Evolutionary conservation across 2,113 vertebrate species (phyloP).

Genomic region (Alces alces): DNA sequence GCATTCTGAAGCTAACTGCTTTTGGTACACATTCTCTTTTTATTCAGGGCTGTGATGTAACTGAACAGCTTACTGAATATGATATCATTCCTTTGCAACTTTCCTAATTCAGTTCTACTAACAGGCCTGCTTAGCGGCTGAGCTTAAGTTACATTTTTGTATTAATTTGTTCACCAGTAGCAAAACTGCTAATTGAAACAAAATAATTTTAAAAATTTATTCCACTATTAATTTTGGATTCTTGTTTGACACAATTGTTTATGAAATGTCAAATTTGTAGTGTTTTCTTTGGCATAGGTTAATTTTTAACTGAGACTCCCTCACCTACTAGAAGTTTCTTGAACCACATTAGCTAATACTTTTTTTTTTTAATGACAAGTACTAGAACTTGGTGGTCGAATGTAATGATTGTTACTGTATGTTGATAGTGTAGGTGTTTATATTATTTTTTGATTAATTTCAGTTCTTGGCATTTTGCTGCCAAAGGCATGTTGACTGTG

Average conservation of each 20-base stretch:
- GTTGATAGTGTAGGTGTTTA: background rate
- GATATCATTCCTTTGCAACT: constrained; percentile 76
- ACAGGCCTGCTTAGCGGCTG: constrained; percentile 70
- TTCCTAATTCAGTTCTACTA: constrained; percentile 73
- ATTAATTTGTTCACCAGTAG: constrained; percentile 40
- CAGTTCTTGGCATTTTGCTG: constrained; percentile 47
- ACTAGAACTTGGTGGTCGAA: background rate
- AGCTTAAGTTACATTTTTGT: constrained; percentile 75
- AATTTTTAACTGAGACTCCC: constrained; percentile 27
- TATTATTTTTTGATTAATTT: constrained; percentile 49
- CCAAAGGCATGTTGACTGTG: constrained; percentile 1
- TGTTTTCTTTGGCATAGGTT: constrained; percentile 52
- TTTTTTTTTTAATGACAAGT: background rate
- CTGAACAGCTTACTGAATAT: constrained; percentile 69
- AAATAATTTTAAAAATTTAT: constrained; percentile 49
- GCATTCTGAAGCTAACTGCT: constrained; percentile 57
- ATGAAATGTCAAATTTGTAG: constrained; percentile 46
- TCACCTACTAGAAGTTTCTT: constrained; percentile 42
- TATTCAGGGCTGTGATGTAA: constrained; percentile 74
- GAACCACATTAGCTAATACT: background rate
- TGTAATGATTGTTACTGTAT: constrained; percentile 25
- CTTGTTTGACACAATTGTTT: constrained; percentile 52
- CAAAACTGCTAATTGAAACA: constrained; percentile 55
- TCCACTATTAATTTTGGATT: constrained; percentile 51
- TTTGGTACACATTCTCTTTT: constrained; percentile 53